Conservation (phyloP, 2,888 invertebrate species). For the Andricus quercusramuli region DNA sequence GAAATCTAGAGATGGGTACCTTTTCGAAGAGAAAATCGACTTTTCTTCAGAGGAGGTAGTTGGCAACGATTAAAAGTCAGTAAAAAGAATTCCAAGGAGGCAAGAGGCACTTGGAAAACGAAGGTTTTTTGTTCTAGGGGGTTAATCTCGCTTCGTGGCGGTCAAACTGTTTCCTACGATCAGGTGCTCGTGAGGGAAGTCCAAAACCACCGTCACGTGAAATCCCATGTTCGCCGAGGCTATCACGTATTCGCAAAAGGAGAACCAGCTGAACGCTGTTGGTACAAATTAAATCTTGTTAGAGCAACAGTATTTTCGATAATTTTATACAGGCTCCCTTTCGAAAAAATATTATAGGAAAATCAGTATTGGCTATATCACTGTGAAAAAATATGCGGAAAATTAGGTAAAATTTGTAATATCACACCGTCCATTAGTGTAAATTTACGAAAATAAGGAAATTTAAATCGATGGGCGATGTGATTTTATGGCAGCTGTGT, state of each 20-base stretch:
- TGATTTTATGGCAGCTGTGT: no score
- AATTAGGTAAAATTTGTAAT: no score
- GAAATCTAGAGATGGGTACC: slow-evolving; percentile 49
- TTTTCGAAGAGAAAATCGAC: slow-evolving; percentile 8
- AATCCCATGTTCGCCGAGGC: slow-evolving; percentile 96
- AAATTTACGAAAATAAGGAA: no score
- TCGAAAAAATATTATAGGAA: no score
- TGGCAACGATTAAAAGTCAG: slow-evolving; percentile 43
- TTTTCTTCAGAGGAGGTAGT: slow-evolving; percentile 46
- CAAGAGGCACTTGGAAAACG: slow-evolving; percentile 73
- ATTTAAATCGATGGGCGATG: no score
- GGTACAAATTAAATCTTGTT: slow-evolving; percentile 4
- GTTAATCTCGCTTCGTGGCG: slow-evolving; percentile 74
- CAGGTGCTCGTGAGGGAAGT: slow-evolving; percentile 91
- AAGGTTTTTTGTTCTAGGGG: slow-evolving; percentile 63
- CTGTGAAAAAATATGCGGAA: no score
- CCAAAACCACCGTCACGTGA: slow-evolving; percentile 92
- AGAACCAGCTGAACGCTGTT: slow-evolving; percentile 96
- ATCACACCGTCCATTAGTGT: no score
- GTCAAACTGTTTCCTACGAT: slow-evolving; percentile 84
- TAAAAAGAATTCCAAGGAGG: slow-evolving; percentile 65
- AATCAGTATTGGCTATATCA: no score
- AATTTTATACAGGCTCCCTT: no score
- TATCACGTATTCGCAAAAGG: slow-evolving; percentile 94
- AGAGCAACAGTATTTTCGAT: neutral